Conservation (phyloP, 2,888 invertebrate genomes). For the Helleia helle region DNA sequence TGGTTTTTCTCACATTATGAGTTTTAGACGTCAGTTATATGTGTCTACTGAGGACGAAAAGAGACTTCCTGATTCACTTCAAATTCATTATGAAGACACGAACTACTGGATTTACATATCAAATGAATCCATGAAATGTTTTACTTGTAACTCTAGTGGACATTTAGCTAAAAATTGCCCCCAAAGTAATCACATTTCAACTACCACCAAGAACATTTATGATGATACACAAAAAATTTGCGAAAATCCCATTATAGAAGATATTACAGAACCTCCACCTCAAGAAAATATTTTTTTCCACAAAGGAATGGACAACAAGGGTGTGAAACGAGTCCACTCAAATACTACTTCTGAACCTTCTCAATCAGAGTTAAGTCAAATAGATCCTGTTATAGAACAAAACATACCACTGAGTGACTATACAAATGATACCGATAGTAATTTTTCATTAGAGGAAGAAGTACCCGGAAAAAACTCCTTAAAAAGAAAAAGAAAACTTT, state of each 20-base stretch:
- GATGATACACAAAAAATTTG: neutral
- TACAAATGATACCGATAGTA: neutral
- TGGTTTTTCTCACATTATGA: constrained; percentile 14
- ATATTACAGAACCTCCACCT: too few species aligned
- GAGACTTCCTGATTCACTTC: neutral
- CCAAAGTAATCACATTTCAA: too few species aligned
- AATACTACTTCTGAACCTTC: too few species aligned
- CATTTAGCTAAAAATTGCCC: neutral
- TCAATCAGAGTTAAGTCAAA: neutral
- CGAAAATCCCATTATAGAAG: neutral
- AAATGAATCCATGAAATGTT: neutral
- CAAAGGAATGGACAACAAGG: too few species aligned
- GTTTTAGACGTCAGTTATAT: constrained; percentile 14
- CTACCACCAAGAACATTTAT: too few species aligned
- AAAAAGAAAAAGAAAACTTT: neutral
- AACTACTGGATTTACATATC: neutral
- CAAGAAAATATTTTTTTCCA: too few species aligned
- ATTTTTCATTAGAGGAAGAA: neutral
- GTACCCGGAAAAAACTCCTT: neutral
- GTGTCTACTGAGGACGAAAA: constrained; percentile 1
- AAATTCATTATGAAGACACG: neutral
- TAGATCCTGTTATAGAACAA: neutral
- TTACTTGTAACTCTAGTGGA: neutral
- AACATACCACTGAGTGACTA: neutral
- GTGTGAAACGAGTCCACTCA: neutral